Percentiles rank a stretch among this genome's conserved stretches.
phyloP scores from a whole-genome alignment of 2,888 invertebrate species.

The Drosophila colorata region DNA sequence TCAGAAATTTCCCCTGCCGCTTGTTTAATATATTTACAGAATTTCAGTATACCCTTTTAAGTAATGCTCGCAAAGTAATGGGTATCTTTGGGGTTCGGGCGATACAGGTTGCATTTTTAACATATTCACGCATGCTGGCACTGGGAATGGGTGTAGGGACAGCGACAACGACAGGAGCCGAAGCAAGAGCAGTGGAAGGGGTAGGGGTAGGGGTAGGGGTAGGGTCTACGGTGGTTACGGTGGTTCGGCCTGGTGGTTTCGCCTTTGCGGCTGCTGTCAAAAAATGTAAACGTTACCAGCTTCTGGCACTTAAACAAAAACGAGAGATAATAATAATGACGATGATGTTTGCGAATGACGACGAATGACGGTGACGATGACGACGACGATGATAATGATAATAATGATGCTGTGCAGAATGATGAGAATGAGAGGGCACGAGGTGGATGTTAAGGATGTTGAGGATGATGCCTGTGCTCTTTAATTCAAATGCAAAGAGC shows the following conservation, averaged over 20 bases:
- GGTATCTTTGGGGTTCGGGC: neutral
- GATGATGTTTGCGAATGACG: slow-evolving; percentile 24
- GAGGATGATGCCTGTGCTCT: slow-evolving; percentile 37
- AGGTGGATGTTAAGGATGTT: slow-evolving; percentile 13
- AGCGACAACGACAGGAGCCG: too few relatives aligned
- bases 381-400: too few relatives aligned
- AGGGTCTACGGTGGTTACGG: slow-evolving; percentile 2
- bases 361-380: too few relatives aligned
- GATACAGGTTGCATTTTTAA: slow-evolving; percentile 46
- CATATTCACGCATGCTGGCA: slow-evolving; percentile 57
- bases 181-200: too few relatives aligned
- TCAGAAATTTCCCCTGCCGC: too few relatives aligned
- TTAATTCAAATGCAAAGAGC: slow-evolving; percentile 74
- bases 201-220: neutral
- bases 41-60: neutral
- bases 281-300: slow-evolving; percentile 52
- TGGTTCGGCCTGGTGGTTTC: slow-evolving; percentile 22
- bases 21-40: too few relatives aligned
- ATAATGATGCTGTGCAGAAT: slow-evolving; percentile 46
- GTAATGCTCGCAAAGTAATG: neutral
- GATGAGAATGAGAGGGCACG: slow-evolving; percentile 11
- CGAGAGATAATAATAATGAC: slow-evolving; percentile 35
- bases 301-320: slow-evolving; percentile 62
- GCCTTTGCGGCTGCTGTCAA: slow-evolving; percentile 56
- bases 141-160: neutral